Evolutionary conservation across 2,888 invertebrate species (phyloP).

Genomic region (Charanyca ferruginea): DNA sequence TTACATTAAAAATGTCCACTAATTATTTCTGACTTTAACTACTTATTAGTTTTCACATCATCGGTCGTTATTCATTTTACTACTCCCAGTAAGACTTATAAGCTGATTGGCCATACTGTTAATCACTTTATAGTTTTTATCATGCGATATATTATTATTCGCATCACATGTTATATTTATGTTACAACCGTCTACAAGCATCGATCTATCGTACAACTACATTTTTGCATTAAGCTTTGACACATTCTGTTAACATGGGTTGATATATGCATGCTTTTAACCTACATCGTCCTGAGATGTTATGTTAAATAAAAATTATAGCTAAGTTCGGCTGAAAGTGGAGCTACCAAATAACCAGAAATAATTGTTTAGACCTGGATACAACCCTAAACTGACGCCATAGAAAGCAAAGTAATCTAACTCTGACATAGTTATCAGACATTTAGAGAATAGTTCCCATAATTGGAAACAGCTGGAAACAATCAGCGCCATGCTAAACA

Average conservation of each 20-base stretch:
- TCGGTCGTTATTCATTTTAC: neutral
- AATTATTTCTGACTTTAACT: neutral
- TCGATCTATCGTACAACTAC: conserved; percentile 22
- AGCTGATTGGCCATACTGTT: conserved; percentile 7
- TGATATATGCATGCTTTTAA: conserved; percentile 47
- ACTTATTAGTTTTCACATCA: neutral
- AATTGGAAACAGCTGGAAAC: neutral
- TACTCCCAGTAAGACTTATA: conserved; percentile 10
- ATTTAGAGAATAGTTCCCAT: neutral
- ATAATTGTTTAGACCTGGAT: neutral
- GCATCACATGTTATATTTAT: conserved; percentile 21
- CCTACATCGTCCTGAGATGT: conserved; percentile 21
- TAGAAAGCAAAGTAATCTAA: neutral
- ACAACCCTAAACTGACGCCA: neutral
- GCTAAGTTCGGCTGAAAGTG: neutral
- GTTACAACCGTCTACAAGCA: neutral
- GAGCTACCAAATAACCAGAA: neutral
- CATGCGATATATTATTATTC: conserved; percentile 16
- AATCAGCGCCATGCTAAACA: neutral
- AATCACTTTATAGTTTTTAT: conserved; percentile 19
- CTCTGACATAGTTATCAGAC: neutral
- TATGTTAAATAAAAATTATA: conserved; percentile 8
- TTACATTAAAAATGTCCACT: neutral
- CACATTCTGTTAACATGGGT: conserved; percentile 11
- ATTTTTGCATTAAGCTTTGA: conserved; percentile 45